Percentiles rank a stretch among this genome's conserved stretches.
phyloP scores from a whole-genome alignment of 2,888 invertebrate genomes.

The Autographa gamma region DNA sequence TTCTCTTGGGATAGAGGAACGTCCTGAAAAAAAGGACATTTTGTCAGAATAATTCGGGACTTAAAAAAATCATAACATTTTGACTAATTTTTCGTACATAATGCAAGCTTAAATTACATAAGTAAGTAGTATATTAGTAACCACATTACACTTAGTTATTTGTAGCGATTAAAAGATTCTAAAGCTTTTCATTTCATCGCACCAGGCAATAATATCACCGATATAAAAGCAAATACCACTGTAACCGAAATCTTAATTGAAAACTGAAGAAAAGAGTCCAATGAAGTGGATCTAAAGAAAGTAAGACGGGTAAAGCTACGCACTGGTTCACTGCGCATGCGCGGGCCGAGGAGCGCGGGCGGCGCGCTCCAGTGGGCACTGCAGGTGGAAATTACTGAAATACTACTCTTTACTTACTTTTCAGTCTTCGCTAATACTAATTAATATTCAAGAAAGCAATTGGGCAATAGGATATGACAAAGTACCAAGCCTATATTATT shows the following conservation, averaged over 20 bases:
- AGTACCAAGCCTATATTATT: not conserved
- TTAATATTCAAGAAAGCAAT: too few species aligned
- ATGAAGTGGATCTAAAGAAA: slow-evolving; percentile 34
- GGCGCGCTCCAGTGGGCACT: slow-evolving; percentile 24
- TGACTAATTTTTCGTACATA: too few species aligned
- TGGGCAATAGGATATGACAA: too few species aligned
- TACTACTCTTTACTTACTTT: not conserved
- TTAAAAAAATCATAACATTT: too few species aligned
- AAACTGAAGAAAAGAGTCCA: slow-evolving; percentile 13
- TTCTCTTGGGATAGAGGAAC: too few species aligned
- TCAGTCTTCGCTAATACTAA: not conserved
- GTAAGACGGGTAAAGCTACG: slow-evolving; percentile 38
- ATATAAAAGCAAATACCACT: not conserved
- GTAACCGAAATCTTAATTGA: not conserved
- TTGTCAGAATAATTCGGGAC: too few species aligned
- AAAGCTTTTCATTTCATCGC: too few species aligned
- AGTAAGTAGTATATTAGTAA: too few species aligned
- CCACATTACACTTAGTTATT: too few species aligned
- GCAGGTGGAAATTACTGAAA: not conserved
- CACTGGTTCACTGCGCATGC: slow-evolving; percentile 29
- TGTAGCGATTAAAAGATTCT: too few species aligned
- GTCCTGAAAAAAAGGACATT: too few species aligned
- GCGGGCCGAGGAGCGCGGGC: not conserved
- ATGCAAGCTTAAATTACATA: too few species aligned
- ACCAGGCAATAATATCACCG: not conserved